Evolutionary conservation across 2,797 vertebrate species (phyloP).

Genomic region (Leptodactylus fallax): DNA sequence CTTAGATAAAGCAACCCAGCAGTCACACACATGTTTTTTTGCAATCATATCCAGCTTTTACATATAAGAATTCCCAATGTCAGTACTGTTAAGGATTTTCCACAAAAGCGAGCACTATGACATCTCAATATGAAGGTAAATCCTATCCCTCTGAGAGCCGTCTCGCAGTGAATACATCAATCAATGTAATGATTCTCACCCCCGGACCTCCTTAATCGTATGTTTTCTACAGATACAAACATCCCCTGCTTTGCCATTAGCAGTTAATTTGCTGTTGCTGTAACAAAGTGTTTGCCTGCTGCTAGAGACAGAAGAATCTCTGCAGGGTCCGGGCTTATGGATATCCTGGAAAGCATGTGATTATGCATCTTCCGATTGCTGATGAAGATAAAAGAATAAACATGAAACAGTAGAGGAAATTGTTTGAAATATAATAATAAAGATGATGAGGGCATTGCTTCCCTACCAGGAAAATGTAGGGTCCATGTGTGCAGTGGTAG

Average conservation of each 20-base stretch:
- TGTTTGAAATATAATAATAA: not conserved
- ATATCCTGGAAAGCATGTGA: not conserved
- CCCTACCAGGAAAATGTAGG: not conserved
- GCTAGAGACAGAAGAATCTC: conserved; percentile 12
- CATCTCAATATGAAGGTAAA: conserved; percentile 7
- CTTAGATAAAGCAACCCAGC: too few relatives aligned
- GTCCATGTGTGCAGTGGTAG: not conserved
- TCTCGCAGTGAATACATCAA: not conserved
- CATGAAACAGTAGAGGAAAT: not conserved
- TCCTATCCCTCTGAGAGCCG: not conserved
- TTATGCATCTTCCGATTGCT: not conserved
- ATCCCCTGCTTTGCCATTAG: conserved; percentile 30
- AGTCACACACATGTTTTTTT: too few relatives aligned
- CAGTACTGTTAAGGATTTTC: not conserved
- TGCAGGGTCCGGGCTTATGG: not conserved
- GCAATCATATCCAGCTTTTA: too few relatives aligned
- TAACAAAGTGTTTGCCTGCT: conserved; percentile 40
- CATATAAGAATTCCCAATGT: too few relatives aligned
- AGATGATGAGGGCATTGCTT: not conserved
- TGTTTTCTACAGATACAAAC: conserved; percentile 12
- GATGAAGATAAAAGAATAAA: not conserved
- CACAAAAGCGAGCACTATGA: not conserved
- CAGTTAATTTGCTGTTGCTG: conserved; percentile 39
- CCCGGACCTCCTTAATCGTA: conserved; percentile 34
- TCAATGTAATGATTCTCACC: conserved; percentile 31